Evolutionary conservation across 2,113 vertebrate species (phyloP), one percentile per base, ranked within the genome.

Genomic region (Rhineura floridana): DNA sequence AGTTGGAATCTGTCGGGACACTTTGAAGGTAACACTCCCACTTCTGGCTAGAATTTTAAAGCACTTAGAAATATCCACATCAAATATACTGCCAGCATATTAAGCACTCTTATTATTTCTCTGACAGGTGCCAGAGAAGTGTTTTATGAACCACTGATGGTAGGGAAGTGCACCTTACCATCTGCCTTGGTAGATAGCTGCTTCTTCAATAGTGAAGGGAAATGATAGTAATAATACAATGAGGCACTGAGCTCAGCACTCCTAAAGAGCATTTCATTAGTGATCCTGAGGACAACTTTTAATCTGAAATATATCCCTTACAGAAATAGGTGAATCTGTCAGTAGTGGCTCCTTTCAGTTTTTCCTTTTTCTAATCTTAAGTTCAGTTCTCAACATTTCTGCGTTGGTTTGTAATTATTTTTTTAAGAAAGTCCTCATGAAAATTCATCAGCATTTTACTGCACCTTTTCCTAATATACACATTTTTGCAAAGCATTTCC

Each of bases 1-100:
- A 11, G 42, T 6, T 81, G 55, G 83, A 85, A 85, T 73, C 85
- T 85, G 77, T 73, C 44, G 67, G 55, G 59, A 76, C 59, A 44
- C 59, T 86, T 88, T 87, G 76, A 87, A 69, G 81, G 65, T 83
- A 88, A 88, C 25, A 81, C 52, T 39, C 44, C 55, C 55, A 88
- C n/a, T 73, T 76, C 69, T 86, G 83, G n/a, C 78, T 50, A 76
- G 78, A 33, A 81, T 85, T 85, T 81, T 81, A 81, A 73, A 85
- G 44, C 78, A 85, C 55, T 81, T 85, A 76, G 11, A 39, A 50
- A 25, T 73, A 63, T 44, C 15, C 52, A 85, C 69, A 89, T 65
- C 63, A 81, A 85, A 65, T 42, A 42, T 42, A 12, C n/a, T 50
- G 44, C 55, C 10, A 10, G 44, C 39, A 44, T 75, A 52, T 69